Evolutionary conservation across 2,888 invertebrate genomes (phyloP).

Genomic region (Epinotia brunnichana): DNA sequence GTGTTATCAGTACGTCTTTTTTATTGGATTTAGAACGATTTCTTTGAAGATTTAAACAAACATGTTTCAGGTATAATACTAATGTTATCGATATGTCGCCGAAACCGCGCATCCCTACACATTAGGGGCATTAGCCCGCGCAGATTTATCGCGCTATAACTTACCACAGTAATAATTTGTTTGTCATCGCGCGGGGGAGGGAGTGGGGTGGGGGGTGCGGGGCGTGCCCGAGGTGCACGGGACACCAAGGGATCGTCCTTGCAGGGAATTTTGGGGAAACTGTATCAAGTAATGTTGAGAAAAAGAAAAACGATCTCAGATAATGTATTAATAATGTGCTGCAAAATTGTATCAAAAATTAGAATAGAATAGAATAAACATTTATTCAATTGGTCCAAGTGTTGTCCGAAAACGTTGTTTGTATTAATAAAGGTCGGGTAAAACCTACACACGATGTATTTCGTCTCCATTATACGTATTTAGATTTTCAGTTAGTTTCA

Average conservation of each 20-base stretch:
- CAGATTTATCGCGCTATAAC: slow-evolving; percentile 33
- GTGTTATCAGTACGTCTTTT: no score
- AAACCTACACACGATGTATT: no score
- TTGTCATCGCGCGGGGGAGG: slow-evolving; percentile 27
- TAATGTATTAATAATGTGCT: neutral
- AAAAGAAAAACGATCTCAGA: neutral
- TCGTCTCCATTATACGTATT: no score
- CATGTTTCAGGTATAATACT: no score
- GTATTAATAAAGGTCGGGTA: no score
- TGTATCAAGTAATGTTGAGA: neutral
- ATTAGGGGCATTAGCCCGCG: slow-evolving; percentile 25
- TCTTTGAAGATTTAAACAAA: no score
- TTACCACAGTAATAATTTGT: slow-evolving; percentile 33
- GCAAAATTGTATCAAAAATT: no score
- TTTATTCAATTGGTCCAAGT: neutral
- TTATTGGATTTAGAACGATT: no score
- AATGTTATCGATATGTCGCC: slow-evolving; percentile 6
- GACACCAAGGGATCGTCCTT: neutral
- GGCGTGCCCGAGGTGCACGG: neutral
- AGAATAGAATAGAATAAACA: no score
- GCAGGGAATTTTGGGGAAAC: neutral
- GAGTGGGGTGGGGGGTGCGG: neutral
- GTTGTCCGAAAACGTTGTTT: no score
- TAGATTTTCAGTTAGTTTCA: no score
- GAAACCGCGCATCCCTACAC: slow-evolving; percentile 16